A percentile compares a stretch with the other conserved stretches of the same genome.
Evolutionary conservation across 1,140 invertebrate species (phyloP).

Genomic region (Pristionchus pacificus): DNA sequence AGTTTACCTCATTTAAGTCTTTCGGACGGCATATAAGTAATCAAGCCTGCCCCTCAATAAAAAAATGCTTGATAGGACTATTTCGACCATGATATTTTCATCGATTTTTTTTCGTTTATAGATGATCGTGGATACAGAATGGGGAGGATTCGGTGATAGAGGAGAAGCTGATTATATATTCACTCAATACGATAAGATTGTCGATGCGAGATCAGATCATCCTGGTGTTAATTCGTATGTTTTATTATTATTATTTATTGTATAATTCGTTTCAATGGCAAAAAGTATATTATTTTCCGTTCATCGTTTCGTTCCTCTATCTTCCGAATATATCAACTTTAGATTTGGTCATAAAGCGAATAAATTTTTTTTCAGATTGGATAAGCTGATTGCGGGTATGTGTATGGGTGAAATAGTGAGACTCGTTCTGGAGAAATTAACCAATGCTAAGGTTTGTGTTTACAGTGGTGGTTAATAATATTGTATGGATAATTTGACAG

Average conservation of each 20-base stretch:
- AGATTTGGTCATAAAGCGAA: slow-evolving; percentile 5
- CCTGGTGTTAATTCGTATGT: slow-evolving; percentile 56
- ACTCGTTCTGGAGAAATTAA: slow-evolving; percentile 72
- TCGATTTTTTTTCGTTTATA: too few relatives aligned
- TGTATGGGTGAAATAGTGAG: slow-evolving; percentile 74
- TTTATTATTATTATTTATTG: slow-evolving; percentile 6
- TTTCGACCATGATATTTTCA: too few relatives aligned
- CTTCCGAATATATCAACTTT: neutral
- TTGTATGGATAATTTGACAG: neutral
- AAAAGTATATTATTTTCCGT: too few relatives aligned
- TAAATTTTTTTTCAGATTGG: slow-evolving; percentile 65
- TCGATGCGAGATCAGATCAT: slow-evolving; percentile 58
- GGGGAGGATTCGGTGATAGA: slow-evolving; percentile 60
- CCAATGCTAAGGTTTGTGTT: slow-evolving; percentile 69
- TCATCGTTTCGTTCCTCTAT: neutral
- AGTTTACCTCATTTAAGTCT: too few relatives aligned
- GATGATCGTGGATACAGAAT: slow-evolving; percentile 59
- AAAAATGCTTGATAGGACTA: too few relatives aligned
- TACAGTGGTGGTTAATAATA: too few relatives aligned
- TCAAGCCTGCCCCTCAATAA: too few relatives aligned
- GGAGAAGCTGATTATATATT: slow-evolving; percentile 57
- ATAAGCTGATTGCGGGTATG: slow-evolving; percentile 90
- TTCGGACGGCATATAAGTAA: too few relatives aligned
- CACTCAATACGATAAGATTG: slow-evolving; percentile 58
- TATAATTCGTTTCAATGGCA: neutral